These are phyloP conservation scores for Apis cerana DNA, from an alignment of 1,140 invertebrate species.

Conservation along the genomic window DNA sequence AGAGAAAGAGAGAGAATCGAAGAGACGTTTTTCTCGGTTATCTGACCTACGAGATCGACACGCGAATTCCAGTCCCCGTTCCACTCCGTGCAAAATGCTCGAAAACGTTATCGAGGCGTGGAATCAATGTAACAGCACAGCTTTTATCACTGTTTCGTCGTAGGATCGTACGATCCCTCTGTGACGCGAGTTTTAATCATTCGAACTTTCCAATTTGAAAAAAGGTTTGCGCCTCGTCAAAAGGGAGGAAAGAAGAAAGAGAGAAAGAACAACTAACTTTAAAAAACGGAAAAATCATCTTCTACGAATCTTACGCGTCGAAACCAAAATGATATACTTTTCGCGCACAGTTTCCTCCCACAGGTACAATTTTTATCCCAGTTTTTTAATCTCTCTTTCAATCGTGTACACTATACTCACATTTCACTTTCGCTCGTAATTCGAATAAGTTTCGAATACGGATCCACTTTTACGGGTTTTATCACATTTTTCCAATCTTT, in stretches of 20 bases:
- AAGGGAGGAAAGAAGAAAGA: too few species aligned
- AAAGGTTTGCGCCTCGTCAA: background rate
- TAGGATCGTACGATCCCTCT: background rate
- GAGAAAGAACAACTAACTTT: background rate
- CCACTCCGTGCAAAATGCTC: background rate
- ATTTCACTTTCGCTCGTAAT: too few species aligned
- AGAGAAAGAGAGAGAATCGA: background rate
- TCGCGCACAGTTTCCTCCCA: background rate
- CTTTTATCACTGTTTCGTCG: constrained; percentile 9
- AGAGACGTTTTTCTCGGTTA: background rate
- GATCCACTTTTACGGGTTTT: background rate
- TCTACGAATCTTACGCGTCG: background rate
- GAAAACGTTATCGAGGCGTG: constrained; percentile 23
- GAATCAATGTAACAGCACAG: background rate
- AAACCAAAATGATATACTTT: background rate
- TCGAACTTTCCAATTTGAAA: background rate
- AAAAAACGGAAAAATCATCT: background rate
- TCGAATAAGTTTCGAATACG: too few species aligned
- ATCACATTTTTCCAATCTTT: background rate
- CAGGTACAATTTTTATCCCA: background rate
- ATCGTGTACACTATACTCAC: too few species aligned
- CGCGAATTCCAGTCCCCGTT: background rate
- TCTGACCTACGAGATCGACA: constrained; percentile 9
- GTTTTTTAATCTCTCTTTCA: background rate
- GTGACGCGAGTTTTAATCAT: background rate